These are phyloP conservation scores for Dunckerocampus dactyliophorus DNA, from an alignment of 2,113 vertebrate genomes.

Conservation along the genomic window DNA sequence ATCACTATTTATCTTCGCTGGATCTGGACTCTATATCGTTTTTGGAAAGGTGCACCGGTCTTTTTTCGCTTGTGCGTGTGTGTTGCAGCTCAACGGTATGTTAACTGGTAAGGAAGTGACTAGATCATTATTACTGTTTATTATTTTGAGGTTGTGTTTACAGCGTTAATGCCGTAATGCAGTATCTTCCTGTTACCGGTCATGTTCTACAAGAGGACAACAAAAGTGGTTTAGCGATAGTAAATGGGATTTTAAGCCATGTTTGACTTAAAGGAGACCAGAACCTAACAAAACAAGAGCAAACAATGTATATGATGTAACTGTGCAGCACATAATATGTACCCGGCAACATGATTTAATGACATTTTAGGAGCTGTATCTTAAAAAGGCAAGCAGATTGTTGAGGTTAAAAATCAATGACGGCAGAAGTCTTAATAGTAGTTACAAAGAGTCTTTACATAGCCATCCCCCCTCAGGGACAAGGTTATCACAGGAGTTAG, in stretches of 20 bases:
- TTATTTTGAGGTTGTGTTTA: slow-evolving; percentile 33
- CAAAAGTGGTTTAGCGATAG: slow-evolving; percentile 40
- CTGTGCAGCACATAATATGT: neutral
- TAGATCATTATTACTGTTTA: slow-evolving; percentile 41
- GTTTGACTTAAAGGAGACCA: slow-evolving; percentile 29
- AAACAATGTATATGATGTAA: neutral
- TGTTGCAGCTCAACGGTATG: slow-evolving; percentile 33
- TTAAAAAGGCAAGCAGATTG: neutral
- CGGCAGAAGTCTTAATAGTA: slow-evolving; percentile 7
- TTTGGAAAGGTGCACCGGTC: slow-evolving; percentile 37
- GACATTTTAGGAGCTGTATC: neutral
- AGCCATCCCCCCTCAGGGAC: slow-evolving; percentile 12
- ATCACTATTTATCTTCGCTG: slow-evolving; percentile 30
- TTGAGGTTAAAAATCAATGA: slow-evolving; percentile 8
- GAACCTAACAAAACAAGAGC: neutral
- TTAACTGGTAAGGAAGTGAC: slow-evolving; percentile 58
- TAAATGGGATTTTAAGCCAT: slow-evolving; percentile 44
- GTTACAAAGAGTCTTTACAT: neutral
- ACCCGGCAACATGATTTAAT: neutral
- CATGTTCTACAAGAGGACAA: slow-evolving; percentile 33
- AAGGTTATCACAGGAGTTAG: slow-evolving; percentile 31
- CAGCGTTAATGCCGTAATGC: neutral
- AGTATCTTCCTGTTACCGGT: slow-evolving; percentile 17
- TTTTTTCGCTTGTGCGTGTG: slow-evolving; percentile 3
- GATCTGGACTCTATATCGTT: slow-evolving; percentile 41